phyloP scores from a whole-genome alignment of 2,888 invertebrate genomes.

The Acrocera orbiculus region DNA sequence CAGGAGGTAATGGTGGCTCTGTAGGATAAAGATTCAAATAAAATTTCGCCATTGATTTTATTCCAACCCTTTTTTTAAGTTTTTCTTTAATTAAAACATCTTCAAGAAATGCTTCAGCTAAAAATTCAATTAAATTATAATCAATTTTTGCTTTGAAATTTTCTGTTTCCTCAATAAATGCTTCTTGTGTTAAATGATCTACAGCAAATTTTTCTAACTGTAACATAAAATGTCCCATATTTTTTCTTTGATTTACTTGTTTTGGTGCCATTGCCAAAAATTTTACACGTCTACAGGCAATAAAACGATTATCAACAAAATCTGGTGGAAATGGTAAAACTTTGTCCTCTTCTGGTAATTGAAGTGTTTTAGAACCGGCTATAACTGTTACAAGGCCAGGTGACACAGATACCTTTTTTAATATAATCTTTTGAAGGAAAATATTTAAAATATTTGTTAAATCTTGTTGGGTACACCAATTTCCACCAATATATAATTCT shows the following conservation, averaged over 20 bases:
- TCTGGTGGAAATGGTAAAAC: slow-evolving; percentile 10
- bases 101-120: slow-evolving; percentile 3
- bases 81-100: not conserved
- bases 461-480: slow-evolving; percentile 6
- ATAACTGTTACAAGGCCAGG: too few species aligned
- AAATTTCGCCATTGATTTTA: slow-evolving; percentile 4
- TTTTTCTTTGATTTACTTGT: slow-evolving; percentile 7
- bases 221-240: slow-evolving; percentile 11
- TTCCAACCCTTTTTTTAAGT: not conserved
- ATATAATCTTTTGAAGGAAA: too few species aligned
- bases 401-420: too few species aligned
- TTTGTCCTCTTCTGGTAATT: too few species aligned
- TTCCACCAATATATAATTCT: slow-evolving; percentile 11
- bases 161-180: not conserved
- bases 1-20: slow-evolving; percentile 6
- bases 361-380: too few species aligned
- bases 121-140: slow-evolving; percentile 4
- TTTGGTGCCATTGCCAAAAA: slow-evolving; percentile 11
- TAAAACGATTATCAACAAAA: slow-evolving; percentile 7
- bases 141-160: slow-evolving; percentile 4
- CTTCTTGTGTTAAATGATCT: not conserved
- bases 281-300: slow-evolving; percentile 10
- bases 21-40: slow-evolving; percentile 6
- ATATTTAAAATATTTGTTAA: too few species aligned
- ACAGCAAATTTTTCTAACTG: not conserved